These are phyloP conservation scores for Nomada flava DNA, from an alignment of 2,888 invertebrate genomes.

Conservation along the genomic window DNA sequence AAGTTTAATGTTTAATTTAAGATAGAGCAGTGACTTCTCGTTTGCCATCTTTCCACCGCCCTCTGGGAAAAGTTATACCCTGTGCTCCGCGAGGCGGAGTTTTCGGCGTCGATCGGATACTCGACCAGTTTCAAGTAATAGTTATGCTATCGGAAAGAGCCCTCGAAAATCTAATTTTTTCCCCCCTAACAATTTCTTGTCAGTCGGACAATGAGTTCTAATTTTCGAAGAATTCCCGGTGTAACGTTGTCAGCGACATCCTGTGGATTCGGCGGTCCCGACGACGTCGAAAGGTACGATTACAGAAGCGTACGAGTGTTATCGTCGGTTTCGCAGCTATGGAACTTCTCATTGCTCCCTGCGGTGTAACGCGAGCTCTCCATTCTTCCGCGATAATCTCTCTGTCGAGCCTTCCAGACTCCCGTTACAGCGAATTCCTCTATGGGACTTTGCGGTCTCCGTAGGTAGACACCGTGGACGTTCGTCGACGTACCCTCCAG, in stretches of 20 bases:
- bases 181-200: neutral
- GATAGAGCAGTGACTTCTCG: conserved; percentile 71
- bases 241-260: neutral
- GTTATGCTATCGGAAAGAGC: neutral
- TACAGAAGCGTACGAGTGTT: conserved; percentile 27
- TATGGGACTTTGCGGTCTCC: conserved; percentile 29
- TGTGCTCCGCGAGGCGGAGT: conserved; percentile 61
- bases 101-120: conserved; percentile 49
- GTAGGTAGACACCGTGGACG: neutral
- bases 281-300: neutral
- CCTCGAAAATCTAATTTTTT: conserved; percentile 21
- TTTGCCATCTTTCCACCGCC: conserved; percentile 57
- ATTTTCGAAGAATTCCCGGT: neutral
- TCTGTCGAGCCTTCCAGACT: conserved; percentile 32
- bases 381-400: conserved; percentile 54
- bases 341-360: conserved; percentile 39
- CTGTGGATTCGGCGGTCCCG: conserved; percentile 9
- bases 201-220: too few relatives aligned
- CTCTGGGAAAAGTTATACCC: conserved; percentile 36
- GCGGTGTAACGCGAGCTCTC: conserved; percentile 46
- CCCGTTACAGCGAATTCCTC: conserved; percentile 46
- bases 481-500: neutral
- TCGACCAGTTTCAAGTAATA: conserved; percentile 1
- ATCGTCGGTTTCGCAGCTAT: conserved; percentile 37
- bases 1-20: conserved; percentile 81